Percentiles rank a stretch among this genome's conserved stretches.
Evolutionary conservation across 2,113 vertebrate species (phyloP).

Genomic region (Jacana jacana): DNA sequence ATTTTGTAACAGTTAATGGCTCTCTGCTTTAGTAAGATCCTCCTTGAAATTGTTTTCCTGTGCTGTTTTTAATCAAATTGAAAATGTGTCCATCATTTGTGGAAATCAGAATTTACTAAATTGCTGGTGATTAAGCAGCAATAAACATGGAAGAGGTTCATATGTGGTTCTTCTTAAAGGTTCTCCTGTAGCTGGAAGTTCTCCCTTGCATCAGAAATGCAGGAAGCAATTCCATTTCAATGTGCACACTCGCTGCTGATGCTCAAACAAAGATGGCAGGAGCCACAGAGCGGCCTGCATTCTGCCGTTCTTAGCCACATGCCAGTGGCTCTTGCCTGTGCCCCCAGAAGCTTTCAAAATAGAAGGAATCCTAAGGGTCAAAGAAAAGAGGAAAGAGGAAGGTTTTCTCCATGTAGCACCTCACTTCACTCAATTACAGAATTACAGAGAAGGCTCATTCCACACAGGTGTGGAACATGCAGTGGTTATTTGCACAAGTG

Average conservation of each 20-base stretch:
- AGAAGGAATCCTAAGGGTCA: background rate
- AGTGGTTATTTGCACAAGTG: background rate
- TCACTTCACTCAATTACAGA: background rate
- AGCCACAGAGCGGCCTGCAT: background rate
- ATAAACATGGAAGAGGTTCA: background rate
- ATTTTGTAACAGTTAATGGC: no score
- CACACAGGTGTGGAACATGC: background rate
- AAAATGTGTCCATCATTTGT: background rate
- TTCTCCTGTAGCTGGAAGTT: background rate
- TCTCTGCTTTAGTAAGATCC: no score
- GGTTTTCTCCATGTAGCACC: background rate
- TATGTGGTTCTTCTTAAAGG: no score
- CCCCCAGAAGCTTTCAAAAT: background rate
- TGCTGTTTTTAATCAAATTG: background rate
- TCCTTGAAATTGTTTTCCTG: background rate
- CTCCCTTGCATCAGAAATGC: background rate
- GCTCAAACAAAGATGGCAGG: accelerated
- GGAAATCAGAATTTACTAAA: background rate
- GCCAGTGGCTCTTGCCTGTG: background rate
- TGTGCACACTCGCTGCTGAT: accelerated
- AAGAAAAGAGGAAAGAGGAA: background rate
- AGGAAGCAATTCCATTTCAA: background rate
- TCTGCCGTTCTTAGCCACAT: background rate
- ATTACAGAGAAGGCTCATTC: background rate
- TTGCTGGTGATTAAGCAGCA: background rate